These are phyloP conservation scores for Zapus hudsonius DNA, from an alignment of 2,113 vertebrate species.

Conservation along the genomic window DNA sequence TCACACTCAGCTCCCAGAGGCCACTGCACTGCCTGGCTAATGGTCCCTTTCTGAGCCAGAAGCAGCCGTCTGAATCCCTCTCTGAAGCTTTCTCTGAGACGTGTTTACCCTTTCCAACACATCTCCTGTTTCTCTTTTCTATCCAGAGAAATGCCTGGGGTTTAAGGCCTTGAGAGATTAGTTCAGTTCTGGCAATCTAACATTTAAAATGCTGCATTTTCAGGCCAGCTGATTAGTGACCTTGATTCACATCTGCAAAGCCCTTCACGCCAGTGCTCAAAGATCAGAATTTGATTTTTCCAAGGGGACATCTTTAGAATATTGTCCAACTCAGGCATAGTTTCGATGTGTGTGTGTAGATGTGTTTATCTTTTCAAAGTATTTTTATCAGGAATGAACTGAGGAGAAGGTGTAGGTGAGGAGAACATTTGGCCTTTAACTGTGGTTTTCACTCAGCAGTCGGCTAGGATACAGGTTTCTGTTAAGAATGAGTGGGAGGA, in stretches of 20 bases:
- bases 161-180: background rate
- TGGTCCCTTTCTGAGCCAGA: background rate
- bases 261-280: background rate
- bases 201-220: too few species aligned
- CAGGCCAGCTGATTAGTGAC: too few species aligned
- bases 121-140: background rate
- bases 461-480: background rate
- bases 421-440: background rate
- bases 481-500: background rate
- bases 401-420: background rate
- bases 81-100: background rate
- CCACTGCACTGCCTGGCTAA: background rate
- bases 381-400: background rate
- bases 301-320: background rate
- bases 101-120: background rate
- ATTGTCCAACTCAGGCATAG: background rate
- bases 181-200: background rate
- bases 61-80: background rate
- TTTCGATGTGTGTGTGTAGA: background rate
- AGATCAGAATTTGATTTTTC: background rate
- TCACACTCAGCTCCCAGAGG: background rate
- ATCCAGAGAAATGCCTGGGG: background rate
- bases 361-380: conserved; percentile 7
- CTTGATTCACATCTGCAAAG: background rate
- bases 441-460: background rate